Evolutionary conservation across 2,888 invertebrate species (phyloP).

Genomic region (Acheta domesticus): DNA sequence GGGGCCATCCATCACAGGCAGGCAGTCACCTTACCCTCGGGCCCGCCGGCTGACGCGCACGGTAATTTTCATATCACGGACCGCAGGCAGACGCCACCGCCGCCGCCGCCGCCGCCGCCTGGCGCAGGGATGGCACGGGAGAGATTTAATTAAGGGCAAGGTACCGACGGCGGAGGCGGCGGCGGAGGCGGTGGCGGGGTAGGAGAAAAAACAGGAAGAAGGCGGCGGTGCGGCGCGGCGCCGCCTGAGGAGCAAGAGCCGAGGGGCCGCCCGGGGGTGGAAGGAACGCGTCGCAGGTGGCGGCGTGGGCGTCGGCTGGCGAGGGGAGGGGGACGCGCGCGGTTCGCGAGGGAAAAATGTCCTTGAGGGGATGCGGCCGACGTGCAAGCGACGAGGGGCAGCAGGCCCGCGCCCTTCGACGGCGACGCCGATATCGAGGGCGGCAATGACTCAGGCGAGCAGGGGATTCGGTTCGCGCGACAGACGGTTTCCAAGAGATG

Average conservation of each 20-base stretch:
- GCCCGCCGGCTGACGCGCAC: not conserved
- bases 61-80: conserved; percentile 36
- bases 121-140: conserved; percentile 27
- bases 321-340: not conserved
- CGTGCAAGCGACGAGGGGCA: not conserved
- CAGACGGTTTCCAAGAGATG: no score
- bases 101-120: not conserved
- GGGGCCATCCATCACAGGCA: not conserved
- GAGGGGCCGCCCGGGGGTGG: conserved; percentile 18
- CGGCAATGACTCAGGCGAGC: not conserved
- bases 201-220: conserved; percentile 31
- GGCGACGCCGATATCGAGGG: not conserved
- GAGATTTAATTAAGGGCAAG: conserved; percentile 37
- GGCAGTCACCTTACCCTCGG: not conserved
- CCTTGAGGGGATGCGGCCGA: not conserved
- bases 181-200: not conserved
- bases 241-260: conserved; percentile 28
- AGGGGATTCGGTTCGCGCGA: no score
- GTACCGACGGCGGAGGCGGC: conserved; percentile 24
- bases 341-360: not conserved
- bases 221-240: conserved; percentile 26
- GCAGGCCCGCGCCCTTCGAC: no score
- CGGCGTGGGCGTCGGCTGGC: not conserved
- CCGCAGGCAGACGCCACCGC: conserved; percentile 32
- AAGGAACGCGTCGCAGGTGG: conserved; percentile 18